Evolutionary conservation across 2,797 vertebrate genomes (phyloP), one percentile per base, ranked within the genome.

Genomic region (Enteromius radiatus): DNA sequence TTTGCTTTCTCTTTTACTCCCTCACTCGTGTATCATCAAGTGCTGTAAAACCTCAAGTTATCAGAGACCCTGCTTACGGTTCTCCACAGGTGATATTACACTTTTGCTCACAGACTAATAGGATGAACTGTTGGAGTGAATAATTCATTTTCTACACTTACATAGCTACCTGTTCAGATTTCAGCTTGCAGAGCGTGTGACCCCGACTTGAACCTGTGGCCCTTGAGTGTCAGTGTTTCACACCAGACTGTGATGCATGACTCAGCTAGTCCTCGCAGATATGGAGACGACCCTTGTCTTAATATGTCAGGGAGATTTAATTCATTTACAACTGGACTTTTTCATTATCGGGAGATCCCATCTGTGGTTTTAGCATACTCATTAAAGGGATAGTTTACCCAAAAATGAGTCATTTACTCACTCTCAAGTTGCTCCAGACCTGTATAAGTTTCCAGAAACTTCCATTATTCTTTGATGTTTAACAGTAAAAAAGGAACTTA

Each of bases 101-200:
- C 11, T 74, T 85, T 78, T 82, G 70, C 69, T 65, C 49, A 52
- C 75, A 74, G 69, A 74, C 78, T 68, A 78, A 74, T 54, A 68
- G 52, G 68, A 75, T 69, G 82, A 78, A 82, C 67, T 84, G 82
- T 64, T 64, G 61, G 67, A 73, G 76, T 82, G 47, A 80, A 75
- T 85, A 26, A 80, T 83, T 85, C 64, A 80, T 83, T 75, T 67
- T 79, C 59, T 73, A 33, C 69, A 68, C 76, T 71, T 67, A n/a
- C 73, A 82, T 77, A 47, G 73, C 75, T 73, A 80, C 71, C 76
- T 84, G 80, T 84, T 84, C 82, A 75, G 65, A 88, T 88, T 88
- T 86, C 84, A 71, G 31, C 70, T 67, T 59, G 47, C 12, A 64
- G 47, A 83, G 80, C 9, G 75, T 4, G 43, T 54, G 82, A 87